Conservation (phyloP, 2,113 vertebrate species). For the Silurus asotus region DNA sequence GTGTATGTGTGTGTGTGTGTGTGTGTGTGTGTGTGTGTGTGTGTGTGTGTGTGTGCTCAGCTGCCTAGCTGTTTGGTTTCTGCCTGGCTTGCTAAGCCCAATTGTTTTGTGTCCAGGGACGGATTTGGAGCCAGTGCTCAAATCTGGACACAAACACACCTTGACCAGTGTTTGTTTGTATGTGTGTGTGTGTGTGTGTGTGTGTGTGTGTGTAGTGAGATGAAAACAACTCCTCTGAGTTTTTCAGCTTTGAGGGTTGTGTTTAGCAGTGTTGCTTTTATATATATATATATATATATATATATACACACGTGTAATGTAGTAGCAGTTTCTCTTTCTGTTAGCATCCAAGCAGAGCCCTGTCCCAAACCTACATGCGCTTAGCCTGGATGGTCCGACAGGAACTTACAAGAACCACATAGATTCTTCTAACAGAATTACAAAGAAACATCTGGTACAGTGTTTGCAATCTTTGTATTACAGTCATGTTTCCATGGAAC, state of each 20-base stretch:
- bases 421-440: not conserved
- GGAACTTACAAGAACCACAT: too few species aligned
- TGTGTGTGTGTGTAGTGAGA: constrained; percentile 37
- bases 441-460: too few species aligned
- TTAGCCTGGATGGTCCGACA: not conserved
- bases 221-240: constrained; percentile 39
- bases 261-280: not conserved
- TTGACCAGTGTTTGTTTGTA: not conserved
- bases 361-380: not conserved
- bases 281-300: too few species aligned
- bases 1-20: constrained; percentile 17
- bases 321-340: not conserved
- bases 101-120: constrained; percentile 56
- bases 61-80: constrained; percentile 8
- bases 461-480: not conserved
- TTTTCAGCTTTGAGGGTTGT: not conserved
- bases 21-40: constrained; percentile 20
- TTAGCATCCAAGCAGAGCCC: not conserved
- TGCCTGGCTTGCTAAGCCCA: constrained; percentile 37
- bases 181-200: constrained; percentile 7
- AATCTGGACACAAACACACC: not conserved
- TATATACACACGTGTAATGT: too few species aligned
- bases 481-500: not conserved
- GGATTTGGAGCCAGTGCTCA: constrained; percentile 61
- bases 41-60: not conserved